Base-by-base conservation (phyloP, 2,113 vertebrate species). In the Verasper variegatus region DNA sequence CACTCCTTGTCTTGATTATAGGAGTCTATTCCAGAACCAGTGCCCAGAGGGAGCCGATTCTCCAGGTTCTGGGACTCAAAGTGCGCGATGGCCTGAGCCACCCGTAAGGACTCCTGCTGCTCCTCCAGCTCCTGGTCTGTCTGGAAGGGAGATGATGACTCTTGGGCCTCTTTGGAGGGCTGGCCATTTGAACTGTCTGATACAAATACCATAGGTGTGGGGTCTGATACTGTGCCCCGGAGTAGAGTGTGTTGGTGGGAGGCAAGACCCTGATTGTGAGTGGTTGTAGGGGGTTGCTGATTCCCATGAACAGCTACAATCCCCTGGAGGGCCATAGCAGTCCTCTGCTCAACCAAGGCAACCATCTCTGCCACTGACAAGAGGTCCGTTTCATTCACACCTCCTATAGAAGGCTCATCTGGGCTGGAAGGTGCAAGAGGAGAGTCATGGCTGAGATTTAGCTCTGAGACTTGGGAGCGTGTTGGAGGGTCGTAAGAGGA, bases 301-400 rank as follows among this genome's bases (percentile, higher is more conserved):
- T 62, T 85, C 66, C 69, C 89, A 59, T 94, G 93, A 47, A 74
- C 81, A n/a, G 80, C 90, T 59, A 92, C 93, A 14, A 95, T 96
- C 55, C 78, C 94, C 86, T 96, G 96, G 71, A 97, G 78, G 0
- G 96, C 96, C 93, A 96, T 74, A 0, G 96, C 95, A 0, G 97
- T 93, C 79, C 97, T 92, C 89, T 94, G 96, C 83, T 99, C 97
- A 11, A 98, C 97, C 86, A 97, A 78, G 0, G 97, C 97, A 80
- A 99, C 97, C 97, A 99, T 98, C 85, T 99, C 96, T 0, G 97
- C 97, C 72, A 99, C 97, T 0, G 97, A 98, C 13, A 98, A 91
- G 73, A 97, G 88, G 79, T 98, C 96, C 0, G 93, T 94, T 76
- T 95, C 93, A 12, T 59, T 92, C 24, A 92, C 65, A 17, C 87